These are phyloP conservation scores for Arizona elegans DNA, from an alignment of 2,113 vertebrate genomes.

Conservation along the genomic window DNA sequence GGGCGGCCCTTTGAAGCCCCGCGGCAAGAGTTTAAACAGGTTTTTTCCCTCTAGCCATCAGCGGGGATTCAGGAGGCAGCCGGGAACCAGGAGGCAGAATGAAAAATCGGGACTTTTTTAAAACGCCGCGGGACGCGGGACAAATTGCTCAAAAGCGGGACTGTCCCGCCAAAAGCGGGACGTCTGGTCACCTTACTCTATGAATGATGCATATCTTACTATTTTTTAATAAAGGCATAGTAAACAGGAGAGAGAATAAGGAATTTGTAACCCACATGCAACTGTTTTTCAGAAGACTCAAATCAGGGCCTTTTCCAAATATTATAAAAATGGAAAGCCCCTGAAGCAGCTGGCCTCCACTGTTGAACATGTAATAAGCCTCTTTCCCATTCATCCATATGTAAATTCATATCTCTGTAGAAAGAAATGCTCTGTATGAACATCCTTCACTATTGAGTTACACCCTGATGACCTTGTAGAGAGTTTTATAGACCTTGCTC, in stretches of 20 bases:
- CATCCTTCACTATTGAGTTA: neutral
- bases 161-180: too few species aligned
- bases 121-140: too few species aligned
- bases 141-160: too few species aligned
- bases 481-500: neutral
- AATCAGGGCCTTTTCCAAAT: neutral
- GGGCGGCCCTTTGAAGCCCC: too few species aligned
- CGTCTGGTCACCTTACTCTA: too few species aligned
- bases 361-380: neutral
- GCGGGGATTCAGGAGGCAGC: too few species aligned
- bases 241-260: neutral
- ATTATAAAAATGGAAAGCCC: neutral
- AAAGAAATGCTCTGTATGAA: neutral
- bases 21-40: too few species aligned
- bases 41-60: too few species aligned
- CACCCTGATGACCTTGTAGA: neutral
- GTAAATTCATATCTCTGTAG: neutral
- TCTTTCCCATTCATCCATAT: neutral
- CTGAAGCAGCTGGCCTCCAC: neutral
- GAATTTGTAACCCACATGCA: neutral
- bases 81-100: too few species aligned
- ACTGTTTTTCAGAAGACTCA: neutral
- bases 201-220: neutral
- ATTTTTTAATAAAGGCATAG: neutral
- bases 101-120: too few species aligned